These are phyloP conservation scores for Caenorhabditis imperialis DNA, from an alignment of 2,888 invertebrate species.

Conservation along the genomic window DNA sequence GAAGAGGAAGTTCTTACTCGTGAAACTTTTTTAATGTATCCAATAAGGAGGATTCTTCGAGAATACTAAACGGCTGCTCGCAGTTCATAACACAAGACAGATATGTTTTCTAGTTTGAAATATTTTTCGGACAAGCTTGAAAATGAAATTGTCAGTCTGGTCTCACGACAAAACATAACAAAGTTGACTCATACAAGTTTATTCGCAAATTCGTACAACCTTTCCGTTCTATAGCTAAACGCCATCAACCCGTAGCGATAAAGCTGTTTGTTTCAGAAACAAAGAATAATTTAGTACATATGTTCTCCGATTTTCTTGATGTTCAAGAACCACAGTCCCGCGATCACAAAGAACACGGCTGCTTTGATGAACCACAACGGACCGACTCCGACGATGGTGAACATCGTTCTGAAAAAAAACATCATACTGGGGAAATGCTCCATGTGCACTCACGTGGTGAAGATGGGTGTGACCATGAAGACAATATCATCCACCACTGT, in stretches of 20 bases:
- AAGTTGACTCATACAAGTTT: no score
- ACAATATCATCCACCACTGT: conserved; percentile 59
- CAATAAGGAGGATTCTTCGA: no score
- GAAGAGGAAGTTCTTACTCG: no score
- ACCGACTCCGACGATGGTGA: conserved; percentile 36
- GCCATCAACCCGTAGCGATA: conserved; percentile 30
- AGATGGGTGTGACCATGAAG: conserved; percentile 57
- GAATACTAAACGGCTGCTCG: no score
- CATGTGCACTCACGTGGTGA: conserved; percentile 44
- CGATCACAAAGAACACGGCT: conserved; percentile 37
- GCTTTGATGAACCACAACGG: conserved; percentile 48
- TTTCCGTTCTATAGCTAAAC: no score
- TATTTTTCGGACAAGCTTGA: no score
- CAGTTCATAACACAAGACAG: no score
- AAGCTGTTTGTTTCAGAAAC: not conserved
- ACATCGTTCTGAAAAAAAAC: conserved; percentile 32
- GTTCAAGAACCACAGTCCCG: conserved; percentile 33
- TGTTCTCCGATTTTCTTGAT: conserved; percentile 27
- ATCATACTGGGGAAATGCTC: not conserved
- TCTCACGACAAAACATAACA: no score
- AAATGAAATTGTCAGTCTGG: no score
- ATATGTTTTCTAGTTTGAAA: no score
- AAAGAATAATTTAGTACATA: conserved; percentile 25
- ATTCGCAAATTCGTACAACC: no score
- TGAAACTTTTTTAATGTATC: no score